Evolutionary conservation across 2,113 vertebrate species (phyloP), one percentile per base, ranked within the genome.

Genomic region (Sinocyclocheilus maitianheensis): DNA sequence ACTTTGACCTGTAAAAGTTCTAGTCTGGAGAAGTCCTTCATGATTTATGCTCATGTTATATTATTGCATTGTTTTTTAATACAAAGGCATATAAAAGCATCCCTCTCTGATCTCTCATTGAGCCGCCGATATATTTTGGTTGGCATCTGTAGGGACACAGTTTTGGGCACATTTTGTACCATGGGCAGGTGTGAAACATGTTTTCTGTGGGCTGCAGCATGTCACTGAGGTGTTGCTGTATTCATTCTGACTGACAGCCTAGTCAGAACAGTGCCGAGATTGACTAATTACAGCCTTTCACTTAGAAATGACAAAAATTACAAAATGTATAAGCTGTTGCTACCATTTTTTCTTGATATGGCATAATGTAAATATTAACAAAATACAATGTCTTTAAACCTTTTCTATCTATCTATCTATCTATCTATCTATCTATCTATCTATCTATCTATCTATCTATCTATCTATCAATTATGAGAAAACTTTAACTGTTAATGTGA

Each of bases 131-230:
- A 81, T 22, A n/a, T 46, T 81, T 81, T 20, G 60, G 62, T 81
- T 81, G 77, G 78, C 80, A 82, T 82, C 80, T 69, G 81, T 53
- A 72, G 72, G 65, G 30, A 46, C 80, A 51, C 81, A 72, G 79
- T 67, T 83, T 83, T 51, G 83, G 85, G 77, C 77, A 89, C 82
- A 69, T 65, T 83, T 13, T 79, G 85, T 74, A 77, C 85, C 51
- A n/a, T n/a, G 77, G 78, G 77, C 88, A 83, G 77, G 85, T 87
- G 71, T 87, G 88, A 89, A 89, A 87, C 88, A 89, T 87, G 88
- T 87, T 89, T 89, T 89, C 77, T 84, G 88, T 87, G 85, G 85
- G 88, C 82, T 76, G 88, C 40, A 60, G 78, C 63, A 51, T 83
- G 81, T 51, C 65, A 74, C 22, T 18, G 34, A 71, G 71, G 84